These are phyloP conservation scores for Scophthalmus maximus DNA, from an alignment of 2,113 vertebrate genomes.

Conservation along the genomic window DNA sequence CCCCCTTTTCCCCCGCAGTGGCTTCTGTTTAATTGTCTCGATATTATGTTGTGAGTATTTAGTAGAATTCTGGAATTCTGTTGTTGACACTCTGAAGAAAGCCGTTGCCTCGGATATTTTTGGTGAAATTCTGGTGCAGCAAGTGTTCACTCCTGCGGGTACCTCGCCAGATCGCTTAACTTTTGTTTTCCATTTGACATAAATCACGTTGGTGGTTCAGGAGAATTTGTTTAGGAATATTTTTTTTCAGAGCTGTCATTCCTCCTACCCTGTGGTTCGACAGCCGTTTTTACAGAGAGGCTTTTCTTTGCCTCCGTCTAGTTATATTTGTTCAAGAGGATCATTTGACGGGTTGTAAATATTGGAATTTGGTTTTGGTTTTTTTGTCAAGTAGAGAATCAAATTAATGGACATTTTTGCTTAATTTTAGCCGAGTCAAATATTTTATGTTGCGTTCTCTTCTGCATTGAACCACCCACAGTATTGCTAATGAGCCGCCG, in stretches of 20 bases:
- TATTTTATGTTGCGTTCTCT: slow-evolving; percentile 51
- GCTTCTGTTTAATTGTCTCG: slow-evolving; percentile 50
- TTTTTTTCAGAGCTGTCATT: slow-evolving; percentile 21
- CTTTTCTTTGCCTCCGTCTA: slow-evolving; percentile 12
- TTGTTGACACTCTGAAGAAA: slow-evolving; percentile 41
- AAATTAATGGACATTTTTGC: slow-evolving; percentile 51
- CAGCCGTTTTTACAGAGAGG: slow-evolving; percentile 54
- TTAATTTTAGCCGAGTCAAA: slow-evolving; percentile 61
- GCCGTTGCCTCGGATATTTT: background rate
- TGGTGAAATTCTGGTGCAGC: slow-evolving; percentile 21
- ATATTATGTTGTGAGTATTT: slow-evolving; percentile 56
- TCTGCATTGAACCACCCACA: slow-evolving; percentile 68
- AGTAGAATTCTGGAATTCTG: slow-evolving; percentile 56
- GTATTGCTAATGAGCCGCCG: slow-evolving; percentile 72
- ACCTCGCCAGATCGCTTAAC: slow-evolving; percentile 33
- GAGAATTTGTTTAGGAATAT: slow-evolving; percentile 12
- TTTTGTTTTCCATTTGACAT: slow-evolving; percentile 27
- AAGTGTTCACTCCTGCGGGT: slow-evolving; percentile 41
- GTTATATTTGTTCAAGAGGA: slow-evolving; percentile 41
- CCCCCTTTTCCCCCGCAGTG: slow-evolving; percentile 2
- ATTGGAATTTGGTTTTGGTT: slow-evolving; percentile 19
- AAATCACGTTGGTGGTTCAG: slow-evolving; percentile 24
- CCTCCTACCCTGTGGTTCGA: slow-evolving; percentile 35
- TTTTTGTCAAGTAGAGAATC: slow-evolving; percentile 46
- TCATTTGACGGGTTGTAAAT: slow-evolving; percentile 38